Percentiles rank a stretch among this genome's conserved stretches.
Evolutionary conservation across 2,113 vertebrate species (phyloP).

Genomic region (Collichthys lucidus): DNA sequence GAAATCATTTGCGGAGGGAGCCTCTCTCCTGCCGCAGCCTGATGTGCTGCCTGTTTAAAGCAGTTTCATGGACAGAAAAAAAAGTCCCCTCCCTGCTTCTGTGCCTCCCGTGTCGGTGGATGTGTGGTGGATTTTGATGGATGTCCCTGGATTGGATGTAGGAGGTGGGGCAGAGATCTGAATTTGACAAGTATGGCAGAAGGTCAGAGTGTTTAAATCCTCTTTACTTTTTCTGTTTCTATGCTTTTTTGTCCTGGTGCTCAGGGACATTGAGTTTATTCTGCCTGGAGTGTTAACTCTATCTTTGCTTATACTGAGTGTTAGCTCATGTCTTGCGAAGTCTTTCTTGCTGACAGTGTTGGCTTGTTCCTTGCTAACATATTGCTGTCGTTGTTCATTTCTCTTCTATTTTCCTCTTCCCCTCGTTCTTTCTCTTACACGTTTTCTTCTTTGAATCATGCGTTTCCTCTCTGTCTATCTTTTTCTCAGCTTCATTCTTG

Average conservation of each 20-base stretch:
- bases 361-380: background rate
- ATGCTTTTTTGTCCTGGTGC: too few species aligned
- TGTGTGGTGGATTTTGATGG: slow-evolving; percentile 37
- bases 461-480: slow-evolving; percentile 11
- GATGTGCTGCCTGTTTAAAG: slow-evolving; percentile 43
- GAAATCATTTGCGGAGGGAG: slow-evolving; percentile 66
- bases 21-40: slow-evolving; percentile 45
- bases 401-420: background rate
- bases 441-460: background rate
- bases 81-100: background rate
- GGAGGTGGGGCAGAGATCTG: slow-evolving; percentile 22
- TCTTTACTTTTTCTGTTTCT: background rate
- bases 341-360: background rate
- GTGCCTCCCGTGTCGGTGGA: slow-evolving; percentile 21
- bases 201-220: slow-evolving; percentile 16
- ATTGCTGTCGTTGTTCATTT: background rate
- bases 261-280: background rate
- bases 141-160: slow-evolving; percentile 40
- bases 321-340: background rate
- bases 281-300: background rate
- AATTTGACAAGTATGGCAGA: slow-evolving; percentile 21
- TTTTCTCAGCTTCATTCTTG: slow-evolving; percentile 22
- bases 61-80: slow-evolving; percentile 43
- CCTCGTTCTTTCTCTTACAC: background rate
- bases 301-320: background rate